Evolutionary conservation across 53 echinoderm and acorn worm species (phyloP).

Genomic region (Actinopyga echinites): DNA sequence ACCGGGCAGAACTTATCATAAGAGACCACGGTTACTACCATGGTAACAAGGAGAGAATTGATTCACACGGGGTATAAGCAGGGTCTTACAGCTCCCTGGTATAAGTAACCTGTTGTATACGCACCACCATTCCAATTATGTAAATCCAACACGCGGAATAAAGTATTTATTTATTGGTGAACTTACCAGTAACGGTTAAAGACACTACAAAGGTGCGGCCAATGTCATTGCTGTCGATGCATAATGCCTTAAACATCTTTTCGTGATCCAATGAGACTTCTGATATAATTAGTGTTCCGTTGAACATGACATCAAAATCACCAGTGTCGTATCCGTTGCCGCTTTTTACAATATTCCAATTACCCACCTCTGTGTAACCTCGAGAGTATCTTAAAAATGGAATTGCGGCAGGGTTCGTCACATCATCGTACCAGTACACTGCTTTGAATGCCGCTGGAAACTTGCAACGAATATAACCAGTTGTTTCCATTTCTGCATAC

Average conservation of each 20-base stretch:
- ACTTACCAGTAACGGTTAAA: background rate
- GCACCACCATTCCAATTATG: too few species aligned
- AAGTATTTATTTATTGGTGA: too few species aligned
- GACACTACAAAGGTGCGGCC: conserved; percentile 5
- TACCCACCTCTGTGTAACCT: too few species aligned
- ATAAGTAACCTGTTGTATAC: too few species aligned
- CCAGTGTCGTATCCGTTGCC: background rate
- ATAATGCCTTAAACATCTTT: conserved; percentile 12
- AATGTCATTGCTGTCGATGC: background rate
- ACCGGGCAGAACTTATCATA: too few species aligned
- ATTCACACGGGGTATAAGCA: too few species aligned
- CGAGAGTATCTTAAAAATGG: conserved; percentile 21
- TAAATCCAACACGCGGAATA: too few species aligned
- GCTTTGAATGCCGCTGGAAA: conserved; percentile 18
- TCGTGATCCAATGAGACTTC: background rate
- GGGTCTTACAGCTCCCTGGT: too few species aligned
- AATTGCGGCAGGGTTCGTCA: background rate
- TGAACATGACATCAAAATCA: background rate
- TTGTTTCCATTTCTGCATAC: background rate
- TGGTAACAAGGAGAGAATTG: too few species aligned
- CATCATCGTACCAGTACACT: conserved; percentile 28
- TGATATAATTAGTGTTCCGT: conserved; percentile 6
- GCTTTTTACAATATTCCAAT: background rate
- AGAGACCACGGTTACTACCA: too few species aligned
- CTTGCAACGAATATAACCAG: background rate